These are phyloP conservation scores for Solen grandis DNA, from an alignment of 1,140 invertebrate species.

Conservation along the genomic window DNA sequence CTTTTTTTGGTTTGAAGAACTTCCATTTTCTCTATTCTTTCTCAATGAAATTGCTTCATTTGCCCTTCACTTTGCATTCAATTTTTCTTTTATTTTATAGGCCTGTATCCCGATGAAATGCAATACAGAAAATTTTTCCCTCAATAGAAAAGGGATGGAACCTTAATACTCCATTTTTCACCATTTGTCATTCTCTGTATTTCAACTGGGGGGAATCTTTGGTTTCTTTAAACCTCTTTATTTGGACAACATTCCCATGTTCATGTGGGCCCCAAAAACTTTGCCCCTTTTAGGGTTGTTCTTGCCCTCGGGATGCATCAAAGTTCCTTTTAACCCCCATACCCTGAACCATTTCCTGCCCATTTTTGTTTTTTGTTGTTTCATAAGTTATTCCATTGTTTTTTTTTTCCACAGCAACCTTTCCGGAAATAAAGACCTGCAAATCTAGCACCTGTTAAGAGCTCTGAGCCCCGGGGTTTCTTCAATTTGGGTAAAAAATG, in stretches of 20 bases:
- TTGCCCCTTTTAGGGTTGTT: slow-evolving; percentile 2
- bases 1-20: slow-evolving; percentile 62
- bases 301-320: slow-evolving; percentile 25
- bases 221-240: slow-evolving; percentile 1
- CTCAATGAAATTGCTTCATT: slow-evolving; percentile 41
- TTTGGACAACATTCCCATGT: background rate
- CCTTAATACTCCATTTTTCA: slow-evolving; percentile 26
- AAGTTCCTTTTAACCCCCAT: slow-evolving; percentile 42
- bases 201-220: slow-evolving; percentile 34
- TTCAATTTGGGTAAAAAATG: slow-evolving; percentile 60
- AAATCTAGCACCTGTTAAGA: slow-evolving; percentile 48
- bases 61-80: slow-evolving; percentile 20
- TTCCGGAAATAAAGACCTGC: slow-evolving; percentile 60
- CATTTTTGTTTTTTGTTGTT: slow-evolving; percentile 41
- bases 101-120: slow-evolving; percentile 40
- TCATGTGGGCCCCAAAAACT: slow-evolving; percentile 12
- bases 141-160: slow-evolving; percentile 53
- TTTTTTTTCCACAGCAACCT: slow-evolving; percentile 58
- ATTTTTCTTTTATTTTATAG: background rate
- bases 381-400: slow-evolving; percentile 62
- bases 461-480: slow-evolving; percentile 41
- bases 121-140: slow-evolving; percentile 35
- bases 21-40: slow-evolving; percentile 54
- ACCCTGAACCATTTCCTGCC: slow-evolving; percentile 28
- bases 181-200: slow-evolving; percentile 53